A percentile compares a stretch with the other conserved stretches of the same genome.
Conservation (phyloP, 2,113 vertebrate genomes). For the Cynopterus brachyotis region DNA sequence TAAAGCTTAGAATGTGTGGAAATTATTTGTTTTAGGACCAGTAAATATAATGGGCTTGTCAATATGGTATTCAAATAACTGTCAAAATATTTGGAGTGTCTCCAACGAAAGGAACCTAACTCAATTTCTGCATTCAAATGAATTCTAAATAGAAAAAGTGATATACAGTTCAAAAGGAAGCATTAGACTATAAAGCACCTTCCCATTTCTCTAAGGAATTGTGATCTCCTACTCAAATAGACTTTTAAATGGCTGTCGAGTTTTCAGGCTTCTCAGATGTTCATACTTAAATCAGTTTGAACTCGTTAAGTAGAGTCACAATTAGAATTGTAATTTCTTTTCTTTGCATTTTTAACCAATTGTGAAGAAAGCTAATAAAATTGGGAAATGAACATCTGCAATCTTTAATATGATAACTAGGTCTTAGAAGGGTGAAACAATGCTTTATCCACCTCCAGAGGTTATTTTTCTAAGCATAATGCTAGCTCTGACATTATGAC, state of each 20-base stretch:
- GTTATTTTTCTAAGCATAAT: not conserved
- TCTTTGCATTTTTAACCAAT: constrained; percentile 71
- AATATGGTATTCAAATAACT: constrained; percentile 84
- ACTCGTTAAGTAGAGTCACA: constrained; percentile 79
- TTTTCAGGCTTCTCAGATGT: constrained; percentile 81
- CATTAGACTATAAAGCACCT: constrained; percentile 82
- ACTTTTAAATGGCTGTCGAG: constrained; percentile 82
- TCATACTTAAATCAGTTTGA: constrained; percentile 82
- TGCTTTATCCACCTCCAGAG: not conserved
- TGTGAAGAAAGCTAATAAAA: constrained; percentile 68
- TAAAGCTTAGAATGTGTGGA: constrained; percentile 83
- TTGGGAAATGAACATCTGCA: constrained; percentile 50
- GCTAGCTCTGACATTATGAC: not conserved
- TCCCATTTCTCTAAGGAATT: constrained; percentile 81
- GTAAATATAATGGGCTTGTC: constrained; percentile 84
- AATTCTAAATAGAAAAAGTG: constrained; percentile 83
- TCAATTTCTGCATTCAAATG: constrained; percentile 82
- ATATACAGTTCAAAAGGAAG: constrained; percentile 84
- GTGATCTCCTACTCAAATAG: constrained; percentile 82
- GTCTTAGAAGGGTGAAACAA: constrained; percentile 1
- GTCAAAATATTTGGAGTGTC: constrained; percentile 86
- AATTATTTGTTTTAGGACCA: constrained; percentile 85
- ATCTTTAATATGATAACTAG: constrained; percentile 49
- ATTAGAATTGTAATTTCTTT: constrained; percentile 77
- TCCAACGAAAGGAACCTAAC: constrained; percentile 81